Conservation (phyloP, 2,113 vertebrate species). For the Pluvialis apricaria region DNA sequence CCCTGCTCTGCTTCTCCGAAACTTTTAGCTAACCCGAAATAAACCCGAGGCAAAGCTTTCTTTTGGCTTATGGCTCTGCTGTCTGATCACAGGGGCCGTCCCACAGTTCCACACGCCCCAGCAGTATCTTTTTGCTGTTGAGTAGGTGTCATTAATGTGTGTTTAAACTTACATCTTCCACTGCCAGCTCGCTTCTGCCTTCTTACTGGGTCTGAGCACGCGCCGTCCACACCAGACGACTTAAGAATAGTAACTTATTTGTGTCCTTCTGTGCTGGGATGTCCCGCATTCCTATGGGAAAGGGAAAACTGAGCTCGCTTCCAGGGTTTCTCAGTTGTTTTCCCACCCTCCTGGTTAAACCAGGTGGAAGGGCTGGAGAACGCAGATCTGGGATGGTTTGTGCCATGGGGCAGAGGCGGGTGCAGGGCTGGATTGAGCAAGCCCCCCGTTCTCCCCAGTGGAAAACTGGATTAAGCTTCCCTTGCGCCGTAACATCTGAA, state of each 20-base stretch:
- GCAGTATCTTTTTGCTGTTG: neutral
- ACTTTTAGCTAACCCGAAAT: neutral
- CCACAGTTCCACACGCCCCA: neutral
- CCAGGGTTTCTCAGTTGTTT: neutral
- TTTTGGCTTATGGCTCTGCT: neutral
- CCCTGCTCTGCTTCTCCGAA: neutral
- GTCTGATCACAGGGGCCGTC: neutral
- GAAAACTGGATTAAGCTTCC: conserved; percentile 13
- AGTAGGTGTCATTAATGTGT: neutral
- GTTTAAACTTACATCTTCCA: neutral
- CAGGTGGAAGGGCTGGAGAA: neutral
- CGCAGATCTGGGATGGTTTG: neutral
- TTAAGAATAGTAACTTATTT: neutral
- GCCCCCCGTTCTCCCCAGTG: neutral
- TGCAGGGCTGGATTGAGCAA: neutral
- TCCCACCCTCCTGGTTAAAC: neutral
- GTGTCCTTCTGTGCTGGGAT: neutral
- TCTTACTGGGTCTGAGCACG: neutral
- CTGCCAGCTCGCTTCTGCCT: neutral
- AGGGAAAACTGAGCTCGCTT: neutral
- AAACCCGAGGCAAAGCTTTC: neutral
- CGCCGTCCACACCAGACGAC: neutral
- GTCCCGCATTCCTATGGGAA: neutral
- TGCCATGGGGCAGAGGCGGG: neutral
- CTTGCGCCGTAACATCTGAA: neutral